Percentiles rank a stretch among this genome's conserved stretches.
These are phyloP conservation scores for Heliconius erato DNA, from an alignment of 2,888 invertebrate genomes.

Conservation along the genomic window DNA sequence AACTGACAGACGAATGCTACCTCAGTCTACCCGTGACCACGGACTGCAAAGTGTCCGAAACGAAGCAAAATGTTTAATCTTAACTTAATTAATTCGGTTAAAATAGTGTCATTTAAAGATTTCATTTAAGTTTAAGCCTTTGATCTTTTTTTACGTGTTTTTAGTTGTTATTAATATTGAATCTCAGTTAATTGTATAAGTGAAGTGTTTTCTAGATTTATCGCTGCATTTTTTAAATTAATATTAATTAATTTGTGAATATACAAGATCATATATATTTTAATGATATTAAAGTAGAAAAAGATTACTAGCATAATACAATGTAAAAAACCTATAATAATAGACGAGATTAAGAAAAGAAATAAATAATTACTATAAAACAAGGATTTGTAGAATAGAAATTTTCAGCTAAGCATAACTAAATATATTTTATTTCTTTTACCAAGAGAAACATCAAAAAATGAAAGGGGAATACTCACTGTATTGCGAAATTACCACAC, in stretches of 20 bases:
- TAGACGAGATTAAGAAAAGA: too few species aligned
- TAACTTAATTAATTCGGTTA: too few species aligned
- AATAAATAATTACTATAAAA: too few species aligned
- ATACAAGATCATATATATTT: too few species aligned
- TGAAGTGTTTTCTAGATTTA: not conserved
- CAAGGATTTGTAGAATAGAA: not conserved
- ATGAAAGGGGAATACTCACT: not conserved
- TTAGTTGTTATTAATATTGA: not conserved
- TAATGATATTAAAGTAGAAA: too few species aligned
- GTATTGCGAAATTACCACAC: constrained; percentile 63
- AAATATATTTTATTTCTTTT: not conserved
- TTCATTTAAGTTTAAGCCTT: not conserved
- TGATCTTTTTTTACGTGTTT: not conserved
- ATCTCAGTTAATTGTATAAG: not conserved
- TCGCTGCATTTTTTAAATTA: not conserved
- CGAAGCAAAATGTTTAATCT: too few species aligned
- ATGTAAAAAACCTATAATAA: too few species aligned
- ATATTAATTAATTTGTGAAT: not conserved
- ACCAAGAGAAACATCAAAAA: not conserved
- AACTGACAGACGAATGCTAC: too few species aligned
- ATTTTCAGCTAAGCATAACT: not conserved
- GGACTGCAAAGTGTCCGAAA: too few species aligned
- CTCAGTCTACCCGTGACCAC: too few species aligned
- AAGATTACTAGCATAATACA: too few species aligned
- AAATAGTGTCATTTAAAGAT: too few species aligned